Percentiles rank a stretch among this genome's conserved stretches.
Evolutionary conservation across 2,888 invertebrate species (phyloP).

Genomic region (Hartigia nigra): DNA sequence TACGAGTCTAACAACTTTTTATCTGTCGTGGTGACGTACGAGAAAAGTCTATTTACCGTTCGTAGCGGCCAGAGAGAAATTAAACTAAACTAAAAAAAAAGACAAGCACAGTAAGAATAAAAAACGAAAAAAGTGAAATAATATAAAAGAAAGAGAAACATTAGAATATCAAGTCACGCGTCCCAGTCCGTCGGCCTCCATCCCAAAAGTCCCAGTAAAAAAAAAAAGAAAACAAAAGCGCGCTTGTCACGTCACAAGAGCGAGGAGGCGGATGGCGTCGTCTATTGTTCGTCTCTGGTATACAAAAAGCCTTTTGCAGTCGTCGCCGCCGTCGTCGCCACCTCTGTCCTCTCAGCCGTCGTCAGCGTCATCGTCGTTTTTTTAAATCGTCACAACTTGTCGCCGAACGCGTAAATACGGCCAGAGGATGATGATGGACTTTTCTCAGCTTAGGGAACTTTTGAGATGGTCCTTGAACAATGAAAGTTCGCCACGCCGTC

Average conservation of each 20-base stretch:
- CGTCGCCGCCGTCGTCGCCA: background rate
- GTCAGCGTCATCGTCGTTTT: background rate
- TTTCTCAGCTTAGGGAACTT: constrained; percentile 66
- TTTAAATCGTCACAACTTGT: background rate
- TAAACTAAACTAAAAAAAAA: background rate
- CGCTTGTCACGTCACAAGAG: background rate
- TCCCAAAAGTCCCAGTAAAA: background rate
- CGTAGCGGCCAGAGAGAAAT: background rate
- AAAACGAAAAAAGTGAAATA: background rate
- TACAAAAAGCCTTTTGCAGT: background rate
- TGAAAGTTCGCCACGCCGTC: constrained; percentile 38
- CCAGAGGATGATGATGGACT: constrained; percentile 45
- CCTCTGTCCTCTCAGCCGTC: background rate
- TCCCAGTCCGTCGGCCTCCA: background rate
- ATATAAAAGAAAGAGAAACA: background rate
- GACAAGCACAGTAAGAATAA: background rate
- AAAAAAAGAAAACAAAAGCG: background rate
- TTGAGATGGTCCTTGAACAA: constrained; percentile 69
- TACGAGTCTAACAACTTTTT: constrained; percentile 28
- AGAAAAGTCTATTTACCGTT: constrained; percentile 49
- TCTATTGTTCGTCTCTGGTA: background rate
- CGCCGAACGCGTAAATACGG: constrained; percentile 3
- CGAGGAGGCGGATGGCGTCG: background rate
- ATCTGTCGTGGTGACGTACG: constrained; percentile 52
- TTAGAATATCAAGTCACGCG: background rate